Evolutionary conservation across 2,888 invertebrate genomes (phyloP).

Genomic region (Oxycera nigricornis): DNA sequence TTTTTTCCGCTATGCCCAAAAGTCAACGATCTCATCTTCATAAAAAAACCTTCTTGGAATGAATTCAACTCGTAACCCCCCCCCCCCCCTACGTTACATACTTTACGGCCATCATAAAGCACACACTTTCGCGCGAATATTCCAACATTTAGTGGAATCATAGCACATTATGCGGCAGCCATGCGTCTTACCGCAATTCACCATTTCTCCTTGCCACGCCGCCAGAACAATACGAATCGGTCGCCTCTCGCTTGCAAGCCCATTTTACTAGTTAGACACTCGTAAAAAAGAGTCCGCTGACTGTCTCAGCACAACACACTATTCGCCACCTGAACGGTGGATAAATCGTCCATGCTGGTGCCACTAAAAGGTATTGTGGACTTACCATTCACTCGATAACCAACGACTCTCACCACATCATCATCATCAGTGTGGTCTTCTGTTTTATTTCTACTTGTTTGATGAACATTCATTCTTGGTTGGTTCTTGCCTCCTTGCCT

Average conservation of each 20-base stretch:
- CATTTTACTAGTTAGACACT: not conserved
- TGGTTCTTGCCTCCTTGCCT: not conserved
- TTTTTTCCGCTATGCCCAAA: too few relatives aligned
- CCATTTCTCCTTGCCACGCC: not conserved
- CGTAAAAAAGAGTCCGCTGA: not conserved
- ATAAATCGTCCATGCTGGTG: not conserved
- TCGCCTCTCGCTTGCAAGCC: not conserved
- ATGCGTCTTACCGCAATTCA: not conserved
- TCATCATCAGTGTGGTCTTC: too few relatives aligned
- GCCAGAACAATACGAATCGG: not conserved
- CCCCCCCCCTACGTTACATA: too few relatives aligned
- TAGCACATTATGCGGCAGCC: too few relatives aligned
- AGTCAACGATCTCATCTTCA: too few relatives aligned
- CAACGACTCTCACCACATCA: not conserved
- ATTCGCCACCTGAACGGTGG: not conserved
- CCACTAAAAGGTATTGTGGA: not conserved
- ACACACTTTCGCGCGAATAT: too few relatives aligned
- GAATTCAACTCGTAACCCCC: too few relatives aligned
- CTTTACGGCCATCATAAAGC: too few relatives aligned
- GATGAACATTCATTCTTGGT: not conserved
- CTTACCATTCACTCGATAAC: not conserved
- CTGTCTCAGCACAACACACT: not conserved
- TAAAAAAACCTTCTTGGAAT: too few relatives aligned
- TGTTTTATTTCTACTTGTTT: not conserved
- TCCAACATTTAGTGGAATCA: too few relatives aligned